Percentiles rank a stretch among this genome's conserved stretches.
Evolutionary conservation across 1,140 invertebrate genomes (phyloP).

Genomic region (Ostrea edulis): DNA sequence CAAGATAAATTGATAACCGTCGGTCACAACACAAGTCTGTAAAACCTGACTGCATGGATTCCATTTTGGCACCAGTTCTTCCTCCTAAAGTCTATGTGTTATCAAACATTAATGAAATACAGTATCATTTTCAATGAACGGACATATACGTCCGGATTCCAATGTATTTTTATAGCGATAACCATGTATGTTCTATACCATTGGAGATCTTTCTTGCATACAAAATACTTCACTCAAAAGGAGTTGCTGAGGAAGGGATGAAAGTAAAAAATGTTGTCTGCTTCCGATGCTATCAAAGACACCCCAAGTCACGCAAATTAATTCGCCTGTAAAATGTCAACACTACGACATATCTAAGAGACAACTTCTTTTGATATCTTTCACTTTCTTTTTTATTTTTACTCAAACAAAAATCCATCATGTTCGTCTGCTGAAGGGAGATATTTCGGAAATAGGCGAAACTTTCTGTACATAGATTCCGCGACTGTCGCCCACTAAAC

Average conservation of each 20-base stretch:
- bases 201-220: neutral
- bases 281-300: constrained; percentile 21
- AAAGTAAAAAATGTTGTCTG: constrained; percentile 25
- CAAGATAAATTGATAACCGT: too few relatives aligned
- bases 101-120: too few relatives aligned
- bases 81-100: too few relatives aligned
- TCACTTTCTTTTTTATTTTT: constrained; percentile 36
- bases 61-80: neutral
- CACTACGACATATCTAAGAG: neutral
- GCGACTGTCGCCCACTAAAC: neutral
- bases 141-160: neutral
- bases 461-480: constrained; percentile 26
- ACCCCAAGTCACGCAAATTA: constrained; percentile 21
- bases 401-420: constrained; percentile 24
- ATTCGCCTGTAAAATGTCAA: constrained; percentile 20
- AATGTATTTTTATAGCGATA: neutral
- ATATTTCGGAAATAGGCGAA: constrained; percentile 21
- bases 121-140: too few relatives aligned
- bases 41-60: neutral
- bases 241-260: constrained; percentile 25
- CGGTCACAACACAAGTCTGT: too few relatives aligned
- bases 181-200: neutral
- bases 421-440: neutral
- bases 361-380: constrained; percentile 29
- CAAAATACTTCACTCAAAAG: constrained; percentile 28